Evolutionary conservation across 2,797 vertebrate species (phyloP), one percentile per base, ranked within the genome.

Genomic region (Ctenosaura bakeri): DNA sequence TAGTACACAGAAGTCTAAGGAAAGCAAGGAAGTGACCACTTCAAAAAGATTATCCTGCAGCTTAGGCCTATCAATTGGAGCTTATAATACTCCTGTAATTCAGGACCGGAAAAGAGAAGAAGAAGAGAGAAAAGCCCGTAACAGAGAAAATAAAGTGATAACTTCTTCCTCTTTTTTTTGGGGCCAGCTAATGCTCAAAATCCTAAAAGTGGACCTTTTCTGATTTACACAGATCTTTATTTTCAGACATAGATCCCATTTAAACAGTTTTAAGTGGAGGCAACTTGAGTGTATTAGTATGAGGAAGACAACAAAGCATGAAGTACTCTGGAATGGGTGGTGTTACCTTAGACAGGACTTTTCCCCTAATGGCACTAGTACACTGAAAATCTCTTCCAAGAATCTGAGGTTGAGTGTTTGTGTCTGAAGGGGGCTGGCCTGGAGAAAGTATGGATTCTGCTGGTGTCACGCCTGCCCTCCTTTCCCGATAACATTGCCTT

Each of bases 11-110:
- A 87, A 73, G 10, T 87, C 50, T 9, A 59, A 0, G 59, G 88
- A 79, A 69, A n/a, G 92, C 0, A 0, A 66, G 1, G 0, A 0
- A 0, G 2, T 66, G n/a, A 79, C 59, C 90, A 29, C 0, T 89
- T 93, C 26, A n/a, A 29, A 88, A 81, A 84, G 62, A 92, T 78
- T 80, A 88, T 24, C 24, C 13, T 83, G 79, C 3, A 50, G 62
- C 22, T 93, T 62, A 89, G 73, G 83, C 71, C 52, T 88, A 52
- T 90, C 69, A 0, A 4, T 1, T 71, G 13, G 88, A 26, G 88
- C 62, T 32, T 0, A 0, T 0, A 26, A 38, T 90, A 0, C 0
- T 64, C 42, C 0, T 64, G 10, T 2, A 0, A 2, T 2, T 88
- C 50, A 64, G 66, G 71, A 64, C 91, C 2, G 20, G 59, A 50